These are phyloP conservation scores for Orussus abietinus DNA, from an alignment of 1,140 invertebrate species.

Conservation along the genomic window DNA sequence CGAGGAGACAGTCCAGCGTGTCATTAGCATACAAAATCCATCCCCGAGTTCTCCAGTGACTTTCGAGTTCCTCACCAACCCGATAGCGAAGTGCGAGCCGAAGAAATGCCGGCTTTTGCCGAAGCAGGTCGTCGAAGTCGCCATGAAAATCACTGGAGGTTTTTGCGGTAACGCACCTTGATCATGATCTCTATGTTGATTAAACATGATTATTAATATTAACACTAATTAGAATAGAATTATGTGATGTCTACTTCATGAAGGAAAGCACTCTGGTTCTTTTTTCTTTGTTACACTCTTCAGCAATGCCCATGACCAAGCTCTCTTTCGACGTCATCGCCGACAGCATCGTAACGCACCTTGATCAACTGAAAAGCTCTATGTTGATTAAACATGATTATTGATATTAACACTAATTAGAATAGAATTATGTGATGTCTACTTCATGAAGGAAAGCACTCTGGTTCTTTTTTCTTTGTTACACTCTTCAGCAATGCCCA, in stretches of 20 bases:
- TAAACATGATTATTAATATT: too few relatives aligned
- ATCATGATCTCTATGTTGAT: conserved; percentile 1
- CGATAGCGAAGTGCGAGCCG: conserved; percentile 20
- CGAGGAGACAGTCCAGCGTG: conserved; percentile 16
- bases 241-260: too few relatives aligned
- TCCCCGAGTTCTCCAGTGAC: conserved; percentile 17
- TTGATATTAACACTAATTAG: too few relatives aligned
- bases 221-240: too few relatives aligned
- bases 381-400: too few relatives aligned
- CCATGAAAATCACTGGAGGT: conserved; percentile 21
- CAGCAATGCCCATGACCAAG: conserved; percentile 16
- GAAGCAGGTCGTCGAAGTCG: conserved; percentile 21
- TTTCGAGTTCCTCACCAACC: conserved; percentile 18
- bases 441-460: too few relatives aligned
- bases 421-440: too few relatives aligned
- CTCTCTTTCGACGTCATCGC: conserved; percentile 17
- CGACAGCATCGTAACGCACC: conserved; percentile 12
- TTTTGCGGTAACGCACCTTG: conserved; percentile 14
- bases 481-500: conserved; percentile 9
- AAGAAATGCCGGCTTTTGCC: conserved; percentile 15
- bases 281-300: neutral
- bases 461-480: conserved; percentile 1
- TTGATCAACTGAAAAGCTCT: conserved; percentile 1
- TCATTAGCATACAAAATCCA: conserved; percentile 25
- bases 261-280: too few relatives aligned